phyloP scores from a whole-genome alignment of 2,113 vertebrate species.

The Nothoprocta perdicaria region DNA sequence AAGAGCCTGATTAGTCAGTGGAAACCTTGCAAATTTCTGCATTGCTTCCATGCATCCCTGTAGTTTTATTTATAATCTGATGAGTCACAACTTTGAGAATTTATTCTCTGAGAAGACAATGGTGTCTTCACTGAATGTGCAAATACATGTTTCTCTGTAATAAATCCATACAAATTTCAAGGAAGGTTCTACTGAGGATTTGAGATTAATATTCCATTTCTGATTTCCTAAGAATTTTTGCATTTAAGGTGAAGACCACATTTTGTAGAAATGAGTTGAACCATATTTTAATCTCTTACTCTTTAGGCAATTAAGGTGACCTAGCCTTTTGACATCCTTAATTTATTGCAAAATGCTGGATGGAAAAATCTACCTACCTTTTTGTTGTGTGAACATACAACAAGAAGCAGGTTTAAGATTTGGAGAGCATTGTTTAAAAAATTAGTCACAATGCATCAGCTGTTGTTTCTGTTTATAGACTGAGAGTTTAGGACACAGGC shows the following conservation, averaged over 20 bases:
- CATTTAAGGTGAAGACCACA: background rate
- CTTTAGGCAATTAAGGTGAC: background rate
- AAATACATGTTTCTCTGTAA: background rate
- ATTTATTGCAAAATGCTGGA: background rate
- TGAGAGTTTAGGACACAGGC: background rate
- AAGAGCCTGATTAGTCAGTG: slow-evolving; percentile 40
- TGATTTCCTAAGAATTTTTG: background rate
- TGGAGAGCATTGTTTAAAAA: background rate
- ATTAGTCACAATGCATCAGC: background rate
- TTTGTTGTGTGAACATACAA: background rate
- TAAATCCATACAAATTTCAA: background rate
- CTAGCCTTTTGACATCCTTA: background rate
- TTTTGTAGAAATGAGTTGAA: background rate
- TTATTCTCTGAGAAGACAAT: background rate
- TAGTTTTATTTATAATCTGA: background rate
- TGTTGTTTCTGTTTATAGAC: background rate
- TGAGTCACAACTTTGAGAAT: slow-evolving; percentile 55
- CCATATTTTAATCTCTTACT: background rate
- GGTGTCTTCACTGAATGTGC: background rate
- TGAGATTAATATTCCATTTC: background rate
- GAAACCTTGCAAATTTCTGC: slow-evolving; percentile 35
- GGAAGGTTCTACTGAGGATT: background rate
- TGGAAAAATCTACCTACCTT: background rate
- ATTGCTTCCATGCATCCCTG: background rate
- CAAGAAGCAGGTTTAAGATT: background rate